Percentiles rank a stretch among this genome's conserved stretches.
phyloP scores from a whole-genome alignment of 1,140 invertebrate genomes.

The Bicyclus anynana region DNA sequence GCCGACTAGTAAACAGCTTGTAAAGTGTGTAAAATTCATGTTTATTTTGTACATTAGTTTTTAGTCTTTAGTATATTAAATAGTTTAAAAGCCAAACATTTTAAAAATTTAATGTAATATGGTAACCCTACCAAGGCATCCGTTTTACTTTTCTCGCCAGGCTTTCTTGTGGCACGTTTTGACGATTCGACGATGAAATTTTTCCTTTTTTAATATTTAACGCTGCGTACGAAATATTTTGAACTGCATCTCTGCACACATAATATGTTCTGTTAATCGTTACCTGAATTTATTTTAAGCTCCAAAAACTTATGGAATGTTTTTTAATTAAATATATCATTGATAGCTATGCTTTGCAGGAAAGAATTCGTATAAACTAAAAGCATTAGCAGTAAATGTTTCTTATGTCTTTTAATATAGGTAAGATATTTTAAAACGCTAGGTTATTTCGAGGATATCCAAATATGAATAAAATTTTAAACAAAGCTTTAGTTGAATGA shows the following conservation, averaged over 20 bases:
- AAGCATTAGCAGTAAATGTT: too few species aligned
- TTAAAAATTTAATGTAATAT: background rate
- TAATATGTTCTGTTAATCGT: background rate
- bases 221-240: conserved; percentile 17
- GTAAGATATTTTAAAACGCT: too few species aligned
- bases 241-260: conserved; percentile 9
- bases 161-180: conserved; percentile 42
- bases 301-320: background rate
- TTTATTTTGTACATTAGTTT: too few species aligned
- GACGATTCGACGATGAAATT: conserved; percentile 48
- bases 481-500: too few species aligned
- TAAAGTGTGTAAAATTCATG: too few species aligned
- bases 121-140: conserved; percentile 25
- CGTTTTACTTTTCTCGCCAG: conserved; percentile 44
- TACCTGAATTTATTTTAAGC: background rate
- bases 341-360: background rate
- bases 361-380: background rate
- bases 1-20: too few species aligned
- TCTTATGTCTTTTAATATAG: too few species aligned
- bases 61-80: too few species aligned
- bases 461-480: too few species aligned
- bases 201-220: conserved; percentile 22
- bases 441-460: too few species aligned
- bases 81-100: background rate
- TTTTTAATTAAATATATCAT: background rate